A percentile compares a stretch with the other conserved stretches of the same genome.
Conservation (phyloP, 1,140 invertebrate genomes). For the Cotesia chilonis region DNA sequence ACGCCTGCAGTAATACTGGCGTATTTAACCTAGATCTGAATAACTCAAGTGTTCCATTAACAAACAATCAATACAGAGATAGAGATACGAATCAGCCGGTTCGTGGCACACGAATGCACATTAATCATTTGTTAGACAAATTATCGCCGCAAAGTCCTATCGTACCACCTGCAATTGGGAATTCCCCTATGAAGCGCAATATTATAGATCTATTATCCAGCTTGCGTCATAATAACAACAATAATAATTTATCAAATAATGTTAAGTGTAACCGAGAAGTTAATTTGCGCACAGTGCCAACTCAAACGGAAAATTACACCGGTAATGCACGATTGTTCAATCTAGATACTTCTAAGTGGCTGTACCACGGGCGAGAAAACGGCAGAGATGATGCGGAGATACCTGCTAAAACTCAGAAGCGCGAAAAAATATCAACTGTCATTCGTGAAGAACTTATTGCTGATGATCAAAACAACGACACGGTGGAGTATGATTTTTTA, state of each 20-base stretch:
- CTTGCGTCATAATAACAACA: conserved; percentile 39
- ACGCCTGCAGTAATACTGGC: too few relatives aligned
- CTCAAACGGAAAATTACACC: conserved; percentile 46
- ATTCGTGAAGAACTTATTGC: conserved; percentile 56
- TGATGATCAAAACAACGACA: conserved; percentile 49
- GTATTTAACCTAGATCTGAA: conserved; percentile 9
- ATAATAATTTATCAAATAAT: conserved; percentile 41
- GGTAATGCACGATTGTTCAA: conserved; percentile 21
- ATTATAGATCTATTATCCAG: conserved; percentile 51
- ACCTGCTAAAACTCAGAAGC: conserved; percentile 36
- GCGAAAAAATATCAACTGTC: conserved; percentile 52
- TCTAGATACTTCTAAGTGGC: conserved; percentile 7
- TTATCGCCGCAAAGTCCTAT: conserved; percentile 50
- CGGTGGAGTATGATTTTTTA: conserved; percentile 51
- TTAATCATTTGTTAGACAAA: conserved; percentile 59
- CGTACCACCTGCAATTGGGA: conserved; percentile 33
- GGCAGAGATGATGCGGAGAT: conserved; percentile 23
- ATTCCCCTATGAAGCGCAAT: conserved; percentile 48
- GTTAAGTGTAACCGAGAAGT: conserved; percentile 41
- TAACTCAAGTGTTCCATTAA: conserved; percentile 7
- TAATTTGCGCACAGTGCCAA: conserved; percentile 41
- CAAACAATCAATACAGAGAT: conserved; percentile 20
- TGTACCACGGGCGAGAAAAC: conserved; percentile 2
- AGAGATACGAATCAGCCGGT: conserved; percentile 44
- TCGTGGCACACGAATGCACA: conserved; percentile 56